These are phyloP conservation scores for Hirtodrosophila trivittata DNA, from an alignment of 2,888 invertebrate genomes.

Conservation along the genomic window DNA sequence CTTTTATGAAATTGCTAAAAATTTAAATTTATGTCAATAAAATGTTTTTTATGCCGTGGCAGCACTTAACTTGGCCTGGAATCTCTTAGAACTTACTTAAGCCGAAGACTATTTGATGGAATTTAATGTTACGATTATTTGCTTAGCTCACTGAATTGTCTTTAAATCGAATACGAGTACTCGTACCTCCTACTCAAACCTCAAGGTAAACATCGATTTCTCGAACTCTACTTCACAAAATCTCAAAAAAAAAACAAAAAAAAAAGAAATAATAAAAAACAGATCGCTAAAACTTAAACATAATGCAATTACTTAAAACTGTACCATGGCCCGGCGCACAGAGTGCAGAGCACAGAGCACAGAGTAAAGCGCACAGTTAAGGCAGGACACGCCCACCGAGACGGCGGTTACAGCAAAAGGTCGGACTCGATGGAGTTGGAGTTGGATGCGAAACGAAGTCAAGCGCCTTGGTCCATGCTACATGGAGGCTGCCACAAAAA, in stretches of 20 bases:
- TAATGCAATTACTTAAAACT: slow-evolving; percentile 80
- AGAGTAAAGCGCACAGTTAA: slow-evolving; percentile 47
- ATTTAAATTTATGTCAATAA: too few species aligned
- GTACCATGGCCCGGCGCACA: slow-evolving; percentile 70
- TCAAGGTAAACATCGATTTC: slow-evolving; percentile 61
- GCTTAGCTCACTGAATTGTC: slow-evolving; percentile 48
- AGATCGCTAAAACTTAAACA: slow-evolving; percentile 58
- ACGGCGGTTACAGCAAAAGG: slow-evolving; percentile 65
- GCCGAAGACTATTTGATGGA: slow-evolving; percentile 17
- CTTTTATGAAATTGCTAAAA: too few species aligned
- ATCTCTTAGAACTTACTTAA: background rate
- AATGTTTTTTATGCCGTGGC: too few species aligned
- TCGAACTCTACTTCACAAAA: slow-evolving; percentile 53
- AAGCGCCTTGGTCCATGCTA: slow-evolving; percentile 28
- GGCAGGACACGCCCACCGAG: slow-evolving; percentile 70
- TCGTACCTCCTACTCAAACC: slow-evolving; percentile 62
- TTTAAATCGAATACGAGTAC: slow-evolving; percentile 43
- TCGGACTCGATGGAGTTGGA: slow-evolving; percentile 32
- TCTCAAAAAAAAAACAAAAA: slow-evolving; percentile 8
- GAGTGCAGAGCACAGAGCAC: slow-evolving; percentile 17
- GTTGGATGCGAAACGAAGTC: slow-evolving; percentile 32
- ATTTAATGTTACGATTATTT: slow-evolving; percentile 37
- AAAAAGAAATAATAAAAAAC: slow-evolving; percentile 23
- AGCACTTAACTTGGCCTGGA: background rate
- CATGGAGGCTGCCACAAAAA: slow-evolving; percentile 48